Evolutionary conservation across 2,888 invertebrate species (phyloP), one percentile per base, ranked within the genome.

Genomic region (Metalampra italica): DNA sequence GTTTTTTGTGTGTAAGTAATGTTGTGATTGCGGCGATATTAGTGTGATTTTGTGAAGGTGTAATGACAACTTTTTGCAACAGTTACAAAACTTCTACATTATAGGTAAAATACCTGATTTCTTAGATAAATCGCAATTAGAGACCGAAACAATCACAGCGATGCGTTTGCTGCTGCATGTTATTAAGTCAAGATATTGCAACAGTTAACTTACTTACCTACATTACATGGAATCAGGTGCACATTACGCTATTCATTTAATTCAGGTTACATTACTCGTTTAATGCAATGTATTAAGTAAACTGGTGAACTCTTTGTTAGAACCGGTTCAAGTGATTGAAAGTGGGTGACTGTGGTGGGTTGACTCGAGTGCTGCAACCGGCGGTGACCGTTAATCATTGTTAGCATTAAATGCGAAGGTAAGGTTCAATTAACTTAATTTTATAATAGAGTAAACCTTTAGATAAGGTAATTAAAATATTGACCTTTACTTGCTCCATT

Each of bases 391-490:
- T 9, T 13, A 39, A 7, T 1, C 67, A 64, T 60, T 59, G 56
- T 62, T 78, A 78, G 73, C 81, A 85, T 85, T 85, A 80, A 81
- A 79, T 75, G 66, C 65, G 78, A 82, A 83, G 84, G 82, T 78
- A 75, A 81, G 65, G 60, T 54, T 70, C 78, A 79, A 80, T 82
- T 79, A 78, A 72, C 61, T 75, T 65, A 69, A 73, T 76, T 76
- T 68, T 64, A 66, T 71, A 73, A 74, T 66, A 69, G 59, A 60
- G 57, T 60, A 61, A 36, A 64, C 58, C 49, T 53, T 45, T 48
- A 37, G 29, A 41, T 44, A 50, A 46, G 37, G 46, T 45, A 50
- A 34, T 46, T 51, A 49, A 43, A 36, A 36, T 36, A 36, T 36
- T 49, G 42, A 40, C 38, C 45, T 32, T 45, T 48, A 29, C 29